phyloP scores from a whole-genome alignment of 2,888 invertebrate genomes.

The Mesochorus sp. region DNA sequence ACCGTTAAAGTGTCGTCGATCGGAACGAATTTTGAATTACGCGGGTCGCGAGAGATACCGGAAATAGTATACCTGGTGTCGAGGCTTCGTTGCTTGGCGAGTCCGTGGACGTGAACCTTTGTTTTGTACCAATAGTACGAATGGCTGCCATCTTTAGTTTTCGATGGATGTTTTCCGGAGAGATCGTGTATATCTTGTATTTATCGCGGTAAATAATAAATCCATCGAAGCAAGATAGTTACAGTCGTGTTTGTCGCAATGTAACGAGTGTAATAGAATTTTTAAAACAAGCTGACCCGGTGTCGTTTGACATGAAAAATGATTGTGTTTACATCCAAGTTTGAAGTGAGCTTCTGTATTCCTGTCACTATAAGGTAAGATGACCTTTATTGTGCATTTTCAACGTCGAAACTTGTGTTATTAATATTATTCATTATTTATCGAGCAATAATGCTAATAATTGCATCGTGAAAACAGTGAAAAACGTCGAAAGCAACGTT shows the following conservation, averaged over 20 bases:
- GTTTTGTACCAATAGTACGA: slow-evolving; percentile 90
- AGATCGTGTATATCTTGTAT: slow-evolving; percentile 77
- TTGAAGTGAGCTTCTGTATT: slow-evolving; percentile 86
- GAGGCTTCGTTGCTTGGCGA: slow-evolving; percentile 78
- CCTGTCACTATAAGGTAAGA: slow-evolving; percentile 85
- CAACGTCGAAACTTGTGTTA: slow-evolving; percentile 1
- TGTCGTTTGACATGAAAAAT: slow-evolving; percentile 82
- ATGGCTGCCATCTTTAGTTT: slow-evolving; percentile 93
- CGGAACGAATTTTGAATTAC: slow-evolving; percentile 65
- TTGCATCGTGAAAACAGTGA: not conserved
- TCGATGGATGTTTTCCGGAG: slow-evolving; percentile 90
- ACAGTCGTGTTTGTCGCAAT: slow-evolving; percentile 80
- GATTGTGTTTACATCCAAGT: slow-evolving; percentile 91
- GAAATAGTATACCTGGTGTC: slow-evolving; percentile 75
- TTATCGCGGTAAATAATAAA: slow-evolving; percentile 77
- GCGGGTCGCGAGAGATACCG: slow-evolving; percentile 73
- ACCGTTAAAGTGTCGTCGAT: not conserved
- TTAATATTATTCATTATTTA: not conserved
- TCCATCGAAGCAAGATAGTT: slow-evolving; percentile 79
- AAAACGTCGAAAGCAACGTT: slow-evolving; percentile 13
- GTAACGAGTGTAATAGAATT: slow-evolving; percentile 80
- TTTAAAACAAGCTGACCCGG: slow-evolving; percentile 80
- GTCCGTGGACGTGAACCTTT: slow-evolving; percentile 84
- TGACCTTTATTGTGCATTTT: slow-evolving; percentile 60
- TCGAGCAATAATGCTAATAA: not conserved